A percentile compares a stretch with the other conserved stretches of the same genome.
These are phyloP conservation scores for Ectropis grisescens DNA, from an alignment of 1,140 invertebrate genomes.

Conservation along the genomic window DNA sequence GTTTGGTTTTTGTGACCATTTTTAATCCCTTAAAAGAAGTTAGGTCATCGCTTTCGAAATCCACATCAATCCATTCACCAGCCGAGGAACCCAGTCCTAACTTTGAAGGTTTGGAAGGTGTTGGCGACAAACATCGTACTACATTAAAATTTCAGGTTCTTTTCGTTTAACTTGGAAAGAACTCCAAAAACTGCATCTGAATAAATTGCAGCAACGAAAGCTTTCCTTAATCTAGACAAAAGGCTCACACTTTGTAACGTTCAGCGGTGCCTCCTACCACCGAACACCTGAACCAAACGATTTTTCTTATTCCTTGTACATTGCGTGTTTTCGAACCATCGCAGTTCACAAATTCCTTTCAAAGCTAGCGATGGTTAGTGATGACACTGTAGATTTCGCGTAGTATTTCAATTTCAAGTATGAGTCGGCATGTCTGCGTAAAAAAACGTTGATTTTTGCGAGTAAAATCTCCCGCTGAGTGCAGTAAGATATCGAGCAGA, in stretches of 20 bases:
- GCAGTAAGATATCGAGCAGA: slow-evolving; percentile 36
- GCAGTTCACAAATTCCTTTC: not conserved
- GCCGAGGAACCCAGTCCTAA: no score
- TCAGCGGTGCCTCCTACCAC: slow-evolving; percentile 47
- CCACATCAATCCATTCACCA: no score
- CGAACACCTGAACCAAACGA: slow-evolving; percentile 12
- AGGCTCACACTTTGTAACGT: slow-evolving; percentile 66
- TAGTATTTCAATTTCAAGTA: slow-evolving; percentile 20
- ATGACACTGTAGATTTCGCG: slow-evolving; percentile 6
- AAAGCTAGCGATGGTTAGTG: slow-evolving; percentile 22
- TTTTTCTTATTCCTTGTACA: slow-evolving; percentile 20
- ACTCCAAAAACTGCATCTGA: no score
- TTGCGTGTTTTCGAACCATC: slow-evolving; percentile 12
- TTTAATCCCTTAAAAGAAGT: no score
- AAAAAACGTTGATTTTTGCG: slow-evolving; percentile 53
- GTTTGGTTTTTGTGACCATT: no score
- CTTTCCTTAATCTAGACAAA: slow-evolving; percentile 52
- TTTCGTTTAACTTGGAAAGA: no score
- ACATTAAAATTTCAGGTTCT: no score
- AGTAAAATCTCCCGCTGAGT: slow-evolving; percentile 40
- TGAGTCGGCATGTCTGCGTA: slow-evolving; percentile 27
- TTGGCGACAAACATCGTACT: no score
- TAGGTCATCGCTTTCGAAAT: no score
- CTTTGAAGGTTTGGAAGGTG: no score
- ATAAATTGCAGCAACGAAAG: no score